phyloP scores from a whole-genome alignment of 2,113 vertebrate genomes.

The Odontophorus gujanensis region DNA sequence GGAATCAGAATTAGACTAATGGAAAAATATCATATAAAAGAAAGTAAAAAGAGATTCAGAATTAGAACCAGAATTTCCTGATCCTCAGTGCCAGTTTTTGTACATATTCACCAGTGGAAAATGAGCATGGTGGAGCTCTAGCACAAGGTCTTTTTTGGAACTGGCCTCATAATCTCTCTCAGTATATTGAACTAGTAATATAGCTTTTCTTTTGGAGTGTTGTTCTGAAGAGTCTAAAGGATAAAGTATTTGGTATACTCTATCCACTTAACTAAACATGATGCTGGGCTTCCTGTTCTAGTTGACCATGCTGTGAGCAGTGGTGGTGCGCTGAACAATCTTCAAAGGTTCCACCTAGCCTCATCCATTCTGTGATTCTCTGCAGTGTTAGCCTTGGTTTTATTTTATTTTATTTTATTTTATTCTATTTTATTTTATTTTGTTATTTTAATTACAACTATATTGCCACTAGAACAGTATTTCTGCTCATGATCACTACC shows the following conservation, averaged over 20 bases:
- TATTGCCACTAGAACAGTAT: background rate
- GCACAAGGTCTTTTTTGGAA: background rate
- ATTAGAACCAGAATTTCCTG: constrained; percentile 35
- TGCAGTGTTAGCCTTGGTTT: background rate
- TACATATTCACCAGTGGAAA: constrained; percentile 4
- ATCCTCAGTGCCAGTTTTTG: background rate
- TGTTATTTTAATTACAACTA: background rate
- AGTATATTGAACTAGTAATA: background rate
- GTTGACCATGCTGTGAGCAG: background rate
- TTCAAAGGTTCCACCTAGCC: background rate
- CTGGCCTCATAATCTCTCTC: background rate
- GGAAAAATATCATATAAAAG: constrained; percentile 49
- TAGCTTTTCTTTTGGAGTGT: background rate
- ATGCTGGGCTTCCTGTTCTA: background rate
- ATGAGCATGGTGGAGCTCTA: background rate
- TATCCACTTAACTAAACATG: background rate
- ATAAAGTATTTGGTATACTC: background rate
- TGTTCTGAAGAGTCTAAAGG: background rate
- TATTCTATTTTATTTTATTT: background rate
- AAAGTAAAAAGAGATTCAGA: constrained; percentile 12
- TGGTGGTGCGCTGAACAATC: background rate
- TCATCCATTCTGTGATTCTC: background rate
- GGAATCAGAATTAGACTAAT: constrained; percentile 44
- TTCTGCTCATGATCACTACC: background rate
- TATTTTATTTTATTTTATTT: background rate